A percentile compares a stretch with the other conserved stretches of the same genome.
phyloP scores from a whole-genome alignment of 2,797 vertebrate species.

The Gymnothorax javanicus region DNA sequence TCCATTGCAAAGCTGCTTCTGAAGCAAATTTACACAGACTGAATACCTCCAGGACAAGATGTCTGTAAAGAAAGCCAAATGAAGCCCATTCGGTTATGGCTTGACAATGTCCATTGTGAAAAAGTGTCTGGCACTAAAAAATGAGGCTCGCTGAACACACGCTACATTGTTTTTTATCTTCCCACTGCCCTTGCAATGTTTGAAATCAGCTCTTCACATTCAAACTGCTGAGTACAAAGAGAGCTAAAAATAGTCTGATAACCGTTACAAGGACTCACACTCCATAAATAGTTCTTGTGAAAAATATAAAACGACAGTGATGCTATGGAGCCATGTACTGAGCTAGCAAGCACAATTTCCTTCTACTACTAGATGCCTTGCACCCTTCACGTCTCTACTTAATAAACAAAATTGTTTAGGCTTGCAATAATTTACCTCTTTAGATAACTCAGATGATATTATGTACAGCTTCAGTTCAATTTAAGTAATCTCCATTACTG shows the following conservation, averaged over 20 bases:
- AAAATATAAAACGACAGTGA: not conserved
- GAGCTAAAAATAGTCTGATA: constrained; percentile 32
- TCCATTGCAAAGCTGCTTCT: not conserved
- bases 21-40: not conserved
- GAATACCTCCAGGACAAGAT: constrained; percentile 15
- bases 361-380: not conserved
- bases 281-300: constrained; percentile 17
- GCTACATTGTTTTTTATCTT: constrained; percentile 13
- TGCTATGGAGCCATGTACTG: not conserved
- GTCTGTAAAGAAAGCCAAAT: constrained; percentile 13
- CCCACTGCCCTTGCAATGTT: constrained; percentile 26
- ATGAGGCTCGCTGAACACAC: constrained; percentile 29
- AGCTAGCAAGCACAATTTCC: not conserved
- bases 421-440: too few species aligned
- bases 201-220: constrained; percentile 35
- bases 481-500: not conserved
- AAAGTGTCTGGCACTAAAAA: constrained; percentile 23
- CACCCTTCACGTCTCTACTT: not conserved
- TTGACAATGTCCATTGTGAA: constrained; percentile 28
- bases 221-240: constrained; percentile 27
- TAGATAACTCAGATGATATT: not conserved
- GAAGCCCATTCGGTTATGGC: constrained; percentile 30
- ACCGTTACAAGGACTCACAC: constrained; percentile 18
- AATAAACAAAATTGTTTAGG: constrained; percentile 1
- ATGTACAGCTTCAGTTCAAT: not conserved